These are phyloP conservation scores for Ceryle rudis DNA, from an alignment of 2,797 vertebrate species.

Conservation along the genomic window DNA sequence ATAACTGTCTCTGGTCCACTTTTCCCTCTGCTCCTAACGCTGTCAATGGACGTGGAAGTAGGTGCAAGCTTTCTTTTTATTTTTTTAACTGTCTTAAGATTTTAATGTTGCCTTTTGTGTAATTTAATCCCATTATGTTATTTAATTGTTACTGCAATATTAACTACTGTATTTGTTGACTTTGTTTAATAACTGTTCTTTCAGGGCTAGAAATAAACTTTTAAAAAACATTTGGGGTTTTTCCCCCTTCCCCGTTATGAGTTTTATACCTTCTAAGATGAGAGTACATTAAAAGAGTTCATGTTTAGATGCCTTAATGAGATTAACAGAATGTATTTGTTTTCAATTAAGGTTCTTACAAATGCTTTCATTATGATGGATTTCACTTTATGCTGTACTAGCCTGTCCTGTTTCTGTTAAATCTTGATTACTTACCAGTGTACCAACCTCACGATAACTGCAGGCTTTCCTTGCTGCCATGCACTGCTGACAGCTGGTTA, in stretches of 20 bases:
- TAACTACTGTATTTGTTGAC: slow-evolving; percentile 86
- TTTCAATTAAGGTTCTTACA: background rate
- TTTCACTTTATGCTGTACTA: background rate
- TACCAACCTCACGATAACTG: background rate
- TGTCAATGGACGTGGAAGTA: slow-evolving; percentile 73
- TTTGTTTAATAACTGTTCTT: slow-evolving; percentile 82
- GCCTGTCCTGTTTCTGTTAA: background rate
- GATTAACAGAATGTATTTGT: background rate
- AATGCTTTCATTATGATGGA: background rate
- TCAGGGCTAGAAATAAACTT: slow-evolving; percentile 85
- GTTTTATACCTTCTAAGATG: background rate
- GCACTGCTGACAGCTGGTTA: background rate
- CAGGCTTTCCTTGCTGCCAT: background rate
- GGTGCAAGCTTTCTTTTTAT: slow-evolving; percentile 76
- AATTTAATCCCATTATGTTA: slow-evolving; percentile 84
- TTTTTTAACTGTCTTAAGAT: slow-evolving; percentile 78
- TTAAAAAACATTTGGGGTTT: slow-evolving; percentile 11
- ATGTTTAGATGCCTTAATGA: background rate
- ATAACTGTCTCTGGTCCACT: slow-evolving; percentile 25
- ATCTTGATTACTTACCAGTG: background rate
- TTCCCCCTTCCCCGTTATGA: background rate
- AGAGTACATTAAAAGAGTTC: background rate
- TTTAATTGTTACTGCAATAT: slow-evolving; percentile 85
- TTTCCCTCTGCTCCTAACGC: slow-evolving; percentile 22
- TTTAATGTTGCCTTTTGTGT: slow-evolving; percentile 80